Evolutionary conservation across 2,113 vertebrate species (phyloP).

Genomic region (Chaetodon auriga): DNA sequence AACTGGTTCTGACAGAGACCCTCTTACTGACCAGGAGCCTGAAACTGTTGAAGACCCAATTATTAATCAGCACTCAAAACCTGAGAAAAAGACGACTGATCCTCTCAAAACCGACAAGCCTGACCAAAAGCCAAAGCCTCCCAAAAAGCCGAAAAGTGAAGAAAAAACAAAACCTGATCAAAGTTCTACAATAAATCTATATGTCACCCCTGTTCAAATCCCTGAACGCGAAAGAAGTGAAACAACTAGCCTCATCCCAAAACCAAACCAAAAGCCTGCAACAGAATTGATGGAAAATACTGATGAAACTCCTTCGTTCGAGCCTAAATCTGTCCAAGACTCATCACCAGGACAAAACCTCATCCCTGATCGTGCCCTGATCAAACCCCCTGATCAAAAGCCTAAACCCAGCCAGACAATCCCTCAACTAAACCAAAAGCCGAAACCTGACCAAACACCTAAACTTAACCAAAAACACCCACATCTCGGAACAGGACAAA

Average conservation of each 20-base stretch:
- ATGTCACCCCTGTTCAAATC: neutral
- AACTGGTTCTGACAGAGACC: conserved; percentile 12
- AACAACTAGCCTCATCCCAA: neutral
- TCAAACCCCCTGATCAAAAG: neutral
- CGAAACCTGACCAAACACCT: conserved; percentile 26
- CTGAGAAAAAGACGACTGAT: neutral
- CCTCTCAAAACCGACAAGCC: conserved; percentile 4
- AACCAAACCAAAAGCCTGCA: neutral
- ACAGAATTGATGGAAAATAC: conserved; percentile 1
- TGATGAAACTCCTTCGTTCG: neutral
- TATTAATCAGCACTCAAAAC: conserved; percentile 40
- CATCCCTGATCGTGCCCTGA: neutral
- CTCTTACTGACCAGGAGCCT: neutral
- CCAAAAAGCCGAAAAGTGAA: conserved; percentile 2
- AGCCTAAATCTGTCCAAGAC: conserved; percentile 23
- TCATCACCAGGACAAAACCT: conserved; percentile 12
- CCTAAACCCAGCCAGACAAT: conserved; percentile 28
- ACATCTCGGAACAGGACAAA: conserved; percentile 27
- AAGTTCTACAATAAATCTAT: conserved; percentile 7
- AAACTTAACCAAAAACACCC: conserved; percentile 33
- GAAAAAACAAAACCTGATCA: conserved; percentile 32
- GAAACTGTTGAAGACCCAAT: neutral
- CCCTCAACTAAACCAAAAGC: conserved; percentile 32
- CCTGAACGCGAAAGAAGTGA: neutral
- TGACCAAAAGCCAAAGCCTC: conserved; percentile 27